Percentiles rank a stretch among this genome's conserved stretches.
These are phyloP conservation scores for Rhinogobio ventralis DNA, from an alignment of 2,797 vertebrate genomes.

Conservation along the genomic window DNA sequence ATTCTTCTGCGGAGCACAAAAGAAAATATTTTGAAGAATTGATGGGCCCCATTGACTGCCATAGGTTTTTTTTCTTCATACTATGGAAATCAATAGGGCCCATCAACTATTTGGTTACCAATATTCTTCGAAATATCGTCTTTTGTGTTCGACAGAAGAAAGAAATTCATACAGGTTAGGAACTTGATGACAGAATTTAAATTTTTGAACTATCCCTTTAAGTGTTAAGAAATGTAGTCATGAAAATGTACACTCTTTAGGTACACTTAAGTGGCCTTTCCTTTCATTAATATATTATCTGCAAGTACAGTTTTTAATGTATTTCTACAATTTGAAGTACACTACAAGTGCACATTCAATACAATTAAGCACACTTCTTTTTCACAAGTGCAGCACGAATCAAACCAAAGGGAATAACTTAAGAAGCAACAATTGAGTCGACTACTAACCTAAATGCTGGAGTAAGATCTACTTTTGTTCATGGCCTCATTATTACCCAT, in stretches of 20 bases:
- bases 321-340: background rate
- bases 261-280: background rate
- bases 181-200: no score
- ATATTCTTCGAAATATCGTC: no score
- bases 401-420: no score
- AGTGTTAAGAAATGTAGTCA: background rate
- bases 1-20: no score
- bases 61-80: no score
- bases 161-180: no score
- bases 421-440: background rate
- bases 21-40: no score
- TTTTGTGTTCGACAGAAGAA: no score
- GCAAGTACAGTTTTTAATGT: background rate
- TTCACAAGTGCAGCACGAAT: background rate
- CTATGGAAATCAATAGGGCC: no score
- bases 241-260: background rate
- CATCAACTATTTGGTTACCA: no score
- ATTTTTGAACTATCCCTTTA: no score
- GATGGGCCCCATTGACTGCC: no score
- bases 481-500: constrained; percentile 18
- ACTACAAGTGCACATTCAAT: background rate
- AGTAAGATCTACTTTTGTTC: constrained; percentile 9
- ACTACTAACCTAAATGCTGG: background rate
- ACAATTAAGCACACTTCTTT: background rate
- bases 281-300: background rate